Percentiles rank a stretch among this genome's conserved stretches.
Conservation (phyloP, 2,113 vertebrate genomes). For the Epinephelus fuscoguttatus region DNA sequence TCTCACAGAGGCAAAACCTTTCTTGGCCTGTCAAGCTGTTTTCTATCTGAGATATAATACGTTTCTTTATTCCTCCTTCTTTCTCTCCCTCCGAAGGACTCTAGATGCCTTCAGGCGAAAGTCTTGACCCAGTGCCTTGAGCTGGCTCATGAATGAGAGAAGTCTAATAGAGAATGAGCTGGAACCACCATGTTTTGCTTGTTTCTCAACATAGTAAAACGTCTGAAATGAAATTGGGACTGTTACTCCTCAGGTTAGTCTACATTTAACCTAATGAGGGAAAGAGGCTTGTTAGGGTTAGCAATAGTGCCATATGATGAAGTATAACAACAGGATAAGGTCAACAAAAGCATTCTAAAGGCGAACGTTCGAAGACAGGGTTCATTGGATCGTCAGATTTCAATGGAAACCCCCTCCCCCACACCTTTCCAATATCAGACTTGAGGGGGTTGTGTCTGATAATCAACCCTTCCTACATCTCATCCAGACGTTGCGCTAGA, state of each 20-base stretch:
- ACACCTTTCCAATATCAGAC: not conserved
- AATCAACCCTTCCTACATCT: not conserved
- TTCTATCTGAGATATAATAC: not conserved
- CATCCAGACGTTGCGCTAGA: no score
- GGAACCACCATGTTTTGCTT: not conserved
- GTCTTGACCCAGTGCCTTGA: conserved; percentile 29
- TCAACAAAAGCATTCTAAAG: not conserved
- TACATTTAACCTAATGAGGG: not conserved
- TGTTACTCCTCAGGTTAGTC: no score
- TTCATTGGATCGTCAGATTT: not conserved
- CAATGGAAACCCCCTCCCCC: not conserved
- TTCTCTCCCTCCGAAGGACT: conserved; percentile 11
- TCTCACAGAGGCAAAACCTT: not conserved
- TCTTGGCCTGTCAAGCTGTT: not conserved
- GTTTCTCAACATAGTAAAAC: not conserved
- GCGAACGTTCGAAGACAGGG: no score
- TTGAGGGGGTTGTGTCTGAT: not conserved
- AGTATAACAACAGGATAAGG: not conserved
- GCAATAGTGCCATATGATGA: not conserved
- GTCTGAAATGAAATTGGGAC: not conserved
- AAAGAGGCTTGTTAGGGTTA: not conserved
- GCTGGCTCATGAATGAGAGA: conserved; percentile 19
- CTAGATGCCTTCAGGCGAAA: conserved; percentile 17
- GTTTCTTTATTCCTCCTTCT: conserved; percentile 2
- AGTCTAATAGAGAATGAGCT: not conserved